Base-by-base conservation (phyloP, 2,113 vertebrate genomes). In the Ochotona curzoniae region DNA sequence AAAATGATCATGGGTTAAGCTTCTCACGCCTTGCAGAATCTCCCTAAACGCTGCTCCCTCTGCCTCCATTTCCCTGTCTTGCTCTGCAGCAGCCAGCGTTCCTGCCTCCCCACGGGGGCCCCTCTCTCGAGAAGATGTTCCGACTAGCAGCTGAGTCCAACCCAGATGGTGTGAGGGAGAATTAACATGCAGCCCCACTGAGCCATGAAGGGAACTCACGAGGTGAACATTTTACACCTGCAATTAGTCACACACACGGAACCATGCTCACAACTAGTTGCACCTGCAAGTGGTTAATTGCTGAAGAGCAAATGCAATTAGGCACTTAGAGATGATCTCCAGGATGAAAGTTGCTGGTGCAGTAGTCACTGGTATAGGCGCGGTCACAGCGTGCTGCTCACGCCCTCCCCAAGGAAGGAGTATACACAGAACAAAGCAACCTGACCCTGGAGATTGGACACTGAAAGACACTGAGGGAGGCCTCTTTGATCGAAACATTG, bases 251-350 rank as follows among this genome's bases (percentile, higher is more conserved):
- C 94, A 92, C 96, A 88, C 18, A 70, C 93, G 85, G 67, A 94
- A 81, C 93, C 78, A 90, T 93, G 93, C 88, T 95, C 93, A 96
- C 94, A 95, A 97, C 95, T 90, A 92, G 88, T 90, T 96, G 92
- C 96, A 95, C 95, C 96, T 96, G 96, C 88, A 84, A 94, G 96
- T 93, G 92, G 96, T 95, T 96, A 96, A 97, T 90, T 96, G 80
- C 96, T 92, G 96, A 89, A 95, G 38, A 96, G 90, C 93, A 97
- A 95, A 96, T 70, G 97, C 93, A 97, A 96, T 97, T 95, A 97
- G 90, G 38, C 49, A 78, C 88, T 94, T 97, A 86, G 70, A 94
- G 83, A 86, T 92, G 81, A 94, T 90, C 90, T 94, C 89, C 57
- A 64, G 74, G 63, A 83, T 13, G 6, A 69, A 93, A 89, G 94